Percentiles rank a stretch among this genome's conserved stretches.
Evolutionary conservation across 2,113 vertebrate species (phyloP).

Genomic region (Larimichthys crocea): DNA sequence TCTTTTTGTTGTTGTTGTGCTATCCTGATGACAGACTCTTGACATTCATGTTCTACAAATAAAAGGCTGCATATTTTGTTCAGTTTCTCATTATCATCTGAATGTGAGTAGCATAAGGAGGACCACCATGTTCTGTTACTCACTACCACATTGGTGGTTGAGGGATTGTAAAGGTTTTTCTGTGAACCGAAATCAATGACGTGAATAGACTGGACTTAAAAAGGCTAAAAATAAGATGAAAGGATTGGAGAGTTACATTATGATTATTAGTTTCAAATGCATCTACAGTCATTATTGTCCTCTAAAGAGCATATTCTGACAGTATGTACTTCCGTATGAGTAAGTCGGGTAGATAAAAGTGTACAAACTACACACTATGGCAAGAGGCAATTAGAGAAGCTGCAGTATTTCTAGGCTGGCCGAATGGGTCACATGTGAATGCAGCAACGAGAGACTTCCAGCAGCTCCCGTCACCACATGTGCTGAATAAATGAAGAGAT

Average conservation of each 20-base stretch:
- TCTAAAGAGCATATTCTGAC: constrained; percentile 2
- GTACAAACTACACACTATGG: constrained; percentile 59
- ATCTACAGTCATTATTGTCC: not conserved
- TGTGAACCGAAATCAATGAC: not conserved
- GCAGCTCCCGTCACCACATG: constrained; percentile 55
- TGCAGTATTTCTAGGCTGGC: constrained; percentile 61
- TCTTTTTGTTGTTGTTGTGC: not conserved
- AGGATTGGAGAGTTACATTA: not conserved
- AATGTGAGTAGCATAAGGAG: constrained; percentile 3
- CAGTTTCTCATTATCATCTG: constrained; percentile 1
- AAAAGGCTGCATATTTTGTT: not conserved
- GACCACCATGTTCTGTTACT: not conserved
- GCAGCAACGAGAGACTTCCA: constrained; percentile 65
- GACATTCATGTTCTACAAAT: not conserved
- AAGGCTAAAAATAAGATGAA: not conserved
- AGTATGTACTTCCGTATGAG: constrained; percentile 27
- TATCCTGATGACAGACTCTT: not conserved
- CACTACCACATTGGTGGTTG: not conserved
- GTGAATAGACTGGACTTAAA: not conserved
- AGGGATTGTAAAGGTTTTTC: not conserved
- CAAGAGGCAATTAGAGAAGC: constrained; percentile 75
- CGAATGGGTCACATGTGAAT: constrained; percentile 70
- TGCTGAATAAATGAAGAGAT: constrained; percentile 75
- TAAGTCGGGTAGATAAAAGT: constrained; percentile 59
- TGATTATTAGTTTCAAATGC: constrained; percentile 10